A percentile compares a stretch with the other conserved stretches of the same genome.
These are phyloP conservation scores for Metopia argyrocephala DNA, from an alignment of 2,888 invertebrate genomes.

Conservation along the genomic window DNA sequence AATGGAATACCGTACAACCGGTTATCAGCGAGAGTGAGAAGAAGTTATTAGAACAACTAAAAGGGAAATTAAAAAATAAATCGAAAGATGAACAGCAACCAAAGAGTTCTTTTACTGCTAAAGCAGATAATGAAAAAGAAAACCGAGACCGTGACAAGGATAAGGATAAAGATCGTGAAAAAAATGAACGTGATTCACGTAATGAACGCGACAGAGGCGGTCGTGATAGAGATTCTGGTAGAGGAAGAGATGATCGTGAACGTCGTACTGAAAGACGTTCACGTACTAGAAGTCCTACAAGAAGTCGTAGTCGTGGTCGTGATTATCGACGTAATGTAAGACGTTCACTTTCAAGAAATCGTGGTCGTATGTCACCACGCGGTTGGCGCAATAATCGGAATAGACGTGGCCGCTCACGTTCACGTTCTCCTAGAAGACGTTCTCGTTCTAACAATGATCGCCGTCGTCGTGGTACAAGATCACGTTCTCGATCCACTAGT, in stretches of 20 bases:
- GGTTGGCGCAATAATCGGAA: slow-evolving; percentile 67
- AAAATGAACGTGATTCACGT: slow-evolving; percentile 36
- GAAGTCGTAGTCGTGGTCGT: slow-evolving; percentile 70
- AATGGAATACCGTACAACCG: slow-evolving; percentile 81
- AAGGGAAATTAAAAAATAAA: slow-evolving; percentile 76
- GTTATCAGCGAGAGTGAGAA: slow-evolving; percentile 81
- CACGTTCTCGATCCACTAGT: slow-evolving; percentile 69
- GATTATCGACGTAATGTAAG: slow-evolving; percentile 59
- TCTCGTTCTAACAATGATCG: slow-evolving; percentile 69
- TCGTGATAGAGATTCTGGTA: slow-evolving; percentile 22
- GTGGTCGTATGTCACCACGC: slow-evolving; percentile 63
- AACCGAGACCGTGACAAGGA: slow-evolving; percentile 66
- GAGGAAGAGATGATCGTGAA: slow-evolving; percentile 56
- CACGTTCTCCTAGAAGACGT: slow-evolving; percentile 67
- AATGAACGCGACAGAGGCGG: slow-evolving; percentile 40
- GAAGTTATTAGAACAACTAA: slow-evolving; percentile 80
- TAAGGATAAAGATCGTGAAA: slow-evolving; percentile 35
- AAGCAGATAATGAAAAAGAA: slow-evolving; percentile 67
- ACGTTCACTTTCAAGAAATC: slow-evolving; percentile 47
- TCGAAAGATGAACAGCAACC: slow-evolving; percentile 68
- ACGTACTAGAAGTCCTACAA: slow-evolving; percentile 68
- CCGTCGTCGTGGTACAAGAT: slow-evolving; percentile 67
- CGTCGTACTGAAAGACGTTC: slow-evolving; percentile 70
- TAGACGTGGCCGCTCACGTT: slow-evolving; percentile 63
- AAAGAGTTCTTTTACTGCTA: slow-evolving; percentile 35